These are phyloP conservation scores for Sardinella longiceps DNA, from an alignment of 2,797 vertebrate species.

Conservation along the genomic window DNA sequence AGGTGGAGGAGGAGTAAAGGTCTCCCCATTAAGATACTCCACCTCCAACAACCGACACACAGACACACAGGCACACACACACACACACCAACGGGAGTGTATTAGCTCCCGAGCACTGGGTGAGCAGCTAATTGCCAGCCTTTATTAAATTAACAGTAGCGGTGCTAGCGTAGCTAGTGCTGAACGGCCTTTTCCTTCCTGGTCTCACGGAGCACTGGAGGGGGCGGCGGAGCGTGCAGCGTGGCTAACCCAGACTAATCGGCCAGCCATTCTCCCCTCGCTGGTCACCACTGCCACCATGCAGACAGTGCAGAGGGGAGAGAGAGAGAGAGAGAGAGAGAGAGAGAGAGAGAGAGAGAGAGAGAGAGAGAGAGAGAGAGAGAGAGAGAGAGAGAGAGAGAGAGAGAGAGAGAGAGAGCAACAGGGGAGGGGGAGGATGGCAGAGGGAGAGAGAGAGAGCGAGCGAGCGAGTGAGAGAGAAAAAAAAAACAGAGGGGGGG, in stretches of 20 bases:
- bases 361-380: neutral
- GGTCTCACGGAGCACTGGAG: neutral
- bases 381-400: neutral
- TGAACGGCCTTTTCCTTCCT: neutral
- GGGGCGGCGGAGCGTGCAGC: neutral
- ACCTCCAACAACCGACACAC: too few species aligned
- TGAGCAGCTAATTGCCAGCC: slow-evolving; percentile 46
- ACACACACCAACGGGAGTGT: slow-evolving; percentile 35
- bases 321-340: neutral
- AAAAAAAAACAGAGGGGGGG: too few species aligned
- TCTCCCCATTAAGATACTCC: neutral
- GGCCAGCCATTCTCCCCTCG: neutral
- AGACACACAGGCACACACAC: too few species aligned
- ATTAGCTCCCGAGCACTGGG: slow-evolving; percentile 42
- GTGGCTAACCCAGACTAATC: slow-evolving; percentile 3
- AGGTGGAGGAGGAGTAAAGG: neutral
- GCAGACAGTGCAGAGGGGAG: neutral
- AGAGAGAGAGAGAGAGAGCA: too few species aligned
- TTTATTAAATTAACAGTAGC: slow-evolving; percentile 49
- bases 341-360: neutral
- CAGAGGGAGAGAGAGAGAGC: slow-evolving; percentile 1
- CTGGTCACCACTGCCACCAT: neutral
- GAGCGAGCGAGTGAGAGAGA: too few species aligned
- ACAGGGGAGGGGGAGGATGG: slow-evolving; percentile 35
- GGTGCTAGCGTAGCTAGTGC: neutral